Base-by-base conservation (phyloP, 2,797 vertebrate species). In the Syngnathus acus region DNA sequence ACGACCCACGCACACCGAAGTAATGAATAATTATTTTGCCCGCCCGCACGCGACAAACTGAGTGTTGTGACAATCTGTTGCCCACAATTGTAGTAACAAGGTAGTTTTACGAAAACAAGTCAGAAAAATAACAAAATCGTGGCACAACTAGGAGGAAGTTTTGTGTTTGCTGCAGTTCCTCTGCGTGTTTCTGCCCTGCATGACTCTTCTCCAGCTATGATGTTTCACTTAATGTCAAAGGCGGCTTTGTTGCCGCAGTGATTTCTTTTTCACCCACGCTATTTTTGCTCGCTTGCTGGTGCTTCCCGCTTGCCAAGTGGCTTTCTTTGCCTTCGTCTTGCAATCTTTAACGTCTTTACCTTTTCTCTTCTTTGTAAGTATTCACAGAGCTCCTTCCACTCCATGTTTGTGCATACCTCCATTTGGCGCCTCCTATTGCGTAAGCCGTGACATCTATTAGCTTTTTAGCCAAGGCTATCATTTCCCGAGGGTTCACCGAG, bases 151-250 rank as follows among this genome's bases (percentile, higher is more conserved):
- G 32, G 57, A 6, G n/a, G 48, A 53, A 23, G 63, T 72, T 80
- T 74, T 57, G 45, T 75, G 42, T 75, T 75, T 76, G 60, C 70
- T 68, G 69, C 72, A 62, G 19, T 74, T 65, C 48, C 65, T 26
- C 21, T 71, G 64, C 65, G 40, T 68, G 65, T 65, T 16, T 1
- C 64, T 67, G 66, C 42, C 65, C 71, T 76, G 62, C 63, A 65
- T 76, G 77, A 78, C 66, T 77, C 72, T 71, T 74, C 59, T 76
- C 68, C 63, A 69, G 78, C 69, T 69, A 67, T 77, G 70, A 64
- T 73, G 67, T 68, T 67, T 66, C 39, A 45, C n/a, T 62, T 62
- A 0, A 26, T 45, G 60, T 62, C 60, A 62, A 62, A 62, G 13
- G 60, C 60, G 10, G 42, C 60, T 62, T 62, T 62, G 42, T 61